Evolutionary conservation across 1,140 invertebrate genomes (phyloP).

Genomic region (Euschistus heros): DNA sequence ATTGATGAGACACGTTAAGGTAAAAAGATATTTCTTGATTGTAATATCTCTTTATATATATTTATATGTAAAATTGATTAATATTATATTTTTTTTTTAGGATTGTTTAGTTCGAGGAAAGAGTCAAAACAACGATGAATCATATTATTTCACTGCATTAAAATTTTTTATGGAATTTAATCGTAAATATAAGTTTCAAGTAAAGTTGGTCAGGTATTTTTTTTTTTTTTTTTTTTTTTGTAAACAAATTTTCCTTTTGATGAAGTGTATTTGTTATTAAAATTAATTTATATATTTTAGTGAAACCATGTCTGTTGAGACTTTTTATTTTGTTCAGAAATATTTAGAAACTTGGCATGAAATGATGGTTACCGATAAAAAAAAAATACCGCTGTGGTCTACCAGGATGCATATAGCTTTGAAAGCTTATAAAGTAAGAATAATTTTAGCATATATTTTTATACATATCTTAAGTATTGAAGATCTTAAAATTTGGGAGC

Average conservation of each 20-base stretch:
- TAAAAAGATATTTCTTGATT: conserved; percentile 28
- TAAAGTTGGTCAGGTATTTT: conserved; percentile 75
- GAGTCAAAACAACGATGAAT: conserved; percentile 67
- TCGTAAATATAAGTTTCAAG: conserved; percentile 68
- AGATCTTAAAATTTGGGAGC: too few relatives aligned
- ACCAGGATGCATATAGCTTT: conserved; percentile 69
- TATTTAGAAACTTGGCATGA: conserved; percentile 83
- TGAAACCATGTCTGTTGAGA: conserved; percentile 78
- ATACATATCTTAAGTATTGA: not conserved
- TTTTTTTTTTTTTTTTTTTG: conserved; percentile 13
- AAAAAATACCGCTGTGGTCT: conserved; percentile 71
- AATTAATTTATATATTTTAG: conserved; percentile 39
- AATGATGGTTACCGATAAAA: conserved; percentile 77
- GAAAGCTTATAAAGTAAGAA: conserved; percentile 51
- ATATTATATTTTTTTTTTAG: conserved; percentile 28
- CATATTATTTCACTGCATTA: conserved; percentile 87
- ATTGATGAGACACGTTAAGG: conserved; percentile 72
- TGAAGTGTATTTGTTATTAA: not conserved
- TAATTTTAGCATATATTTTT: conserved; percentile 18
- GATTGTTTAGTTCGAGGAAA: conserved; percentile 49
- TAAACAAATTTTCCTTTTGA: conserved; percentile 20
- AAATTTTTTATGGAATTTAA: conserved; percentile 98
- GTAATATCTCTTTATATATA: not conserved
- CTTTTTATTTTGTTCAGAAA: conserved; percentile 88
- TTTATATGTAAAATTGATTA: conserved; percentile 19